Percentiles rank a stretch among this genome's conserved stretches.
Evolutionary conservation across 37 sponge, comb jelly and placozoan species (phyloP).

Genomic region (Lycopodina hypogea): DNA sequence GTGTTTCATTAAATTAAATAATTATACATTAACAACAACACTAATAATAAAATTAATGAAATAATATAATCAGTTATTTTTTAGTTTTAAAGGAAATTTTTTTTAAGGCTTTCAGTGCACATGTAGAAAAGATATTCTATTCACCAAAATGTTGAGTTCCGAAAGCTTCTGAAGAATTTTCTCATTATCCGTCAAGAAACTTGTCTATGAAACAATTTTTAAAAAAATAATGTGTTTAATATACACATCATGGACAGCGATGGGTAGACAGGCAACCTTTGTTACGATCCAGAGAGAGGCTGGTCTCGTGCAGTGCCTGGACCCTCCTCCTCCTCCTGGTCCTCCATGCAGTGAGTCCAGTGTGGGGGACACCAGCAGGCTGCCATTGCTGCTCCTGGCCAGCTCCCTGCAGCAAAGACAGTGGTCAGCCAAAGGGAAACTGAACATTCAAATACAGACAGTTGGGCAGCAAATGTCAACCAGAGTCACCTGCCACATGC

Average conservation of each 20-base stretch:
- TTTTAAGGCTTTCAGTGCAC: not conserved
- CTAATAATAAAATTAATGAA: not conserved
- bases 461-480: too few relatives aligned
- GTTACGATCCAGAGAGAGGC: conserved; percentile 17
- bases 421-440: too few relatives aligned
- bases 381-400: not conserved
- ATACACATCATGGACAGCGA: too few relatives aligned
- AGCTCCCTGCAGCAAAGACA: conserved; percentile 23
- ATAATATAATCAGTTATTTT: not conserved
- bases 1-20: not conserved
- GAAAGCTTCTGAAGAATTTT: not conserved
- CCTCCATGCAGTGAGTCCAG: conserved; percentile 4
- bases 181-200: not conserved
- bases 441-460: too few relatives aligned
- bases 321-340: not conserved
- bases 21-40: not conserved
- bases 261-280: too few relatives aligned
- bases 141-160: conserved; percentile 12
- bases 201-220: not conserved
- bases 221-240: not conserved
- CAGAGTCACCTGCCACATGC: too few relatives aligned
- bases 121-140: not conserved
- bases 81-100: not conserved
- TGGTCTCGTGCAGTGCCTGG: not conserved
- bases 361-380: conserved; percentile 22